A percentile compares a stretch with the other conserved stretches of the same genome.
Conservation (phyloP, 2,888 invertebrate species). For the Schizotus pectinicornis region DNA sequence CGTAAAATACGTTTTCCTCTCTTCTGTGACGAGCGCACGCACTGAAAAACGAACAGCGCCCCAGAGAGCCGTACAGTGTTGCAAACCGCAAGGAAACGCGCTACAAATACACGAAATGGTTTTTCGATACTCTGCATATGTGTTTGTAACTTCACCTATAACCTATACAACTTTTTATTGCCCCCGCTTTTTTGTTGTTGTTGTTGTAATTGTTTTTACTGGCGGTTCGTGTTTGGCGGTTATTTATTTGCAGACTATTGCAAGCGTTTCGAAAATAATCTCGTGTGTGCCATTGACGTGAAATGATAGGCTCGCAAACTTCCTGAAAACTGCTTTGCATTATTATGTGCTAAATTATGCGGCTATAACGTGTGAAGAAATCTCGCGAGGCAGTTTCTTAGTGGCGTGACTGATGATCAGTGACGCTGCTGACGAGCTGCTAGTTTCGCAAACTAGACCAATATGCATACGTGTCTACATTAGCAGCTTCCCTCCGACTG, state of each 20-base stretch:
- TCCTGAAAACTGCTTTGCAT: conserved; percentile 29
- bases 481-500: conserved; percentile 10
- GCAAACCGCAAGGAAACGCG: conserved; percentile 12
- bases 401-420: conserved; percentile 19
- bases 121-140: conserved; percentile 22
- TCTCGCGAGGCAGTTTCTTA: conserved; percentile 3
- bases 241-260: no score
- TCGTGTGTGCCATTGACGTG: conserved; percentile 27
- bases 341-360: conserved; percentile 30
- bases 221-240: no score
- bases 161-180: background rate
- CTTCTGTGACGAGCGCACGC: conserved; percentile 21
- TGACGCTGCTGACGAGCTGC: conserved; percentile 17
- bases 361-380: conserved; percentile 9
- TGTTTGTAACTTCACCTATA: background rate
- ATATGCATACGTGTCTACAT: conserved; percentile 19
- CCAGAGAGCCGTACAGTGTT: conserved; percentile 22
- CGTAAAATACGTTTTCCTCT: conserved; percentile 23
- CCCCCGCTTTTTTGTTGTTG: background rate
- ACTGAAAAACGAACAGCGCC: conserved; percentile 16
- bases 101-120: conserved; percentile 24
- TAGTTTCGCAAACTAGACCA: conserved; percentile 3
- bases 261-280: conserved; percentile 19
- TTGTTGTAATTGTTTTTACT: background rate
- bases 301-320: conserved; percentile 28